These are phyloP conservation scores for Drosophila ficusphila DNA, from an alignment of 1,140 invertebrate genomes.

Conservation along the genomic window DNA sequence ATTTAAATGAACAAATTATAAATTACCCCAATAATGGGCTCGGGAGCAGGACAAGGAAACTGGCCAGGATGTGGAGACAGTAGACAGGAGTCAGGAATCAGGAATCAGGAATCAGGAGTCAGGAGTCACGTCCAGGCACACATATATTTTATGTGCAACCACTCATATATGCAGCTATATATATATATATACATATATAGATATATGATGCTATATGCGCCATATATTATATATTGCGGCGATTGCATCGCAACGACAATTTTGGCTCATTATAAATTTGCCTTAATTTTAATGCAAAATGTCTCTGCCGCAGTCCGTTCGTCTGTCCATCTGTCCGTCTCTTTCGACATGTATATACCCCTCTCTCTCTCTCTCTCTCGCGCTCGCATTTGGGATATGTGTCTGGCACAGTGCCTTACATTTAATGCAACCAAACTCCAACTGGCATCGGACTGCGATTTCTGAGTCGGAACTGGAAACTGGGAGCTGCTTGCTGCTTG, in stretches of 20 bases:
- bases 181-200: slow-evolving; percentile 10
- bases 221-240: slow-evolving; percentile 52
- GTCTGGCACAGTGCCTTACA: slow-evolving; percentile 76
- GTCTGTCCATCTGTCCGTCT: slow-evolving; percentile 1
- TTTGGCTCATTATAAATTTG: slow-evolving; percentile 81
- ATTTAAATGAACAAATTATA: slow-evolving; percentile 78
- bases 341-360: background rate
- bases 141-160: slow-evolving; percentile 18
- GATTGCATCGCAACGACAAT: slow-evolving; percentile 68
- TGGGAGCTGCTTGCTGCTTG: background rate
- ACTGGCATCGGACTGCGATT: slow-evolving; percentile 25
- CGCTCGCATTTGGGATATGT: too few relatives aligned
- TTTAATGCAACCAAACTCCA: slow-evolving; percentile 64
- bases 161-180: slow-evolving; percentile 21
- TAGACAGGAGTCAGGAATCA: slow-evolving; percentile 1
- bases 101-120: slow-evolving; percentile 1
- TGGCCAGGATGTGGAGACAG: slow-evolving; percentile 14
- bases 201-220: slow-evolving; percentile 24
- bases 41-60: slow-evolving; percentile 32
- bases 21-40: slow-evolving; percentile 70
- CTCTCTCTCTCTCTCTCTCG: too few relatives aligned
- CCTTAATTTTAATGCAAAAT: slow-evolving; percentile 82
- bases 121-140: slow-evolving; percentile 34
- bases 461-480: slow-evolving; percentile 6
- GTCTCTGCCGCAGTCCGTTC: slow-evolving; percentile 40